Evolutionary conservation across 2,797 vertebrate genomes (phyloP).

Genomic region (Chloroceryle inda): DNA sequence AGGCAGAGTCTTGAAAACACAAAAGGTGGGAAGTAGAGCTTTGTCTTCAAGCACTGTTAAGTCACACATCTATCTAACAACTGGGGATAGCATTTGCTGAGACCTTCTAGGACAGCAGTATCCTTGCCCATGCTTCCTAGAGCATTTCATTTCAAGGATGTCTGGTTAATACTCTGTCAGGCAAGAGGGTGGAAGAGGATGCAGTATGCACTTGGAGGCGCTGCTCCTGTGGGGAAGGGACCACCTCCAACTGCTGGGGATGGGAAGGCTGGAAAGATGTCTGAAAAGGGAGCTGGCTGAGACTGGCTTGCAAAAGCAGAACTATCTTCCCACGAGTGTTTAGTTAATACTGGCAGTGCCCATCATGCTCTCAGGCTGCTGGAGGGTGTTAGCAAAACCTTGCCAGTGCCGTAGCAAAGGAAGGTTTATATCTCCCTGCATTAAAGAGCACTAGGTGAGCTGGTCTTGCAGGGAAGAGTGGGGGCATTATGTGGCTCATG

Average conservation of each 20-base stretch:
- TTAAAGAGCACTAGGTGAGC: not conserved
- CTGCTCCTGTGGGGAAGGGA: not conserved
- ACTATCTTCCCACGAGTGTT: not conserved
- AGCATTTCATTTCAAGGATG: not conserved
- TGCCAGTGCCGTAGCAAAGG: not conserved
- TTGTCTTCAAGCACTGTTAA: not conserved
- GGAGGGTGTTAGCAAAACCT: not conserved
- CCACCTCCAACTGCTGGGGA: not conserved
- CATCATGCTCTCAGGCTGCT: not conserved
- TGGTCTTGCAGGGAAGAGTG: not conserved
- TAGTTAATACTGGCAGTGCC: not conserved
- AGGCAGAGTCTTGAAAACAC: not conserved
- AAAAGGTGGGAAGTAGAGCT: not conserved
- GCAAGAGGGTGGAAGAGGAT: not conserved
- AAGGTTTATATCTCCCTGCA: not conserved
- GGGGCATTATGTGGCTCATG: not conserved
- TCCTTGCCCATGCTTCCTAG: not conserved
- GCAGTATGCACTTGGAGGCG: not conserved
- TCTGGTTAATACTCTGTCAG: not conserved
- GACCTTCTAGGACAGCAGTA: not conserved
- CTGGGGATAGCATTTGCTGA: not conserved
- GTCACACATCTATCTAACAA: accelerated
- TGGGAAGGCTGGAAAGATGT: not conserved
- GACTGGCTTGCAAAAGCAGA: not conserved
- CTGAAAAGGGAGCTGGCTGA: not conserved